Evolutionary conservation across 2,113 vertebrate species (phyloP), one percentile per base, ranked within the genome.

Genomic region (Nannospalax galili): DNA sequence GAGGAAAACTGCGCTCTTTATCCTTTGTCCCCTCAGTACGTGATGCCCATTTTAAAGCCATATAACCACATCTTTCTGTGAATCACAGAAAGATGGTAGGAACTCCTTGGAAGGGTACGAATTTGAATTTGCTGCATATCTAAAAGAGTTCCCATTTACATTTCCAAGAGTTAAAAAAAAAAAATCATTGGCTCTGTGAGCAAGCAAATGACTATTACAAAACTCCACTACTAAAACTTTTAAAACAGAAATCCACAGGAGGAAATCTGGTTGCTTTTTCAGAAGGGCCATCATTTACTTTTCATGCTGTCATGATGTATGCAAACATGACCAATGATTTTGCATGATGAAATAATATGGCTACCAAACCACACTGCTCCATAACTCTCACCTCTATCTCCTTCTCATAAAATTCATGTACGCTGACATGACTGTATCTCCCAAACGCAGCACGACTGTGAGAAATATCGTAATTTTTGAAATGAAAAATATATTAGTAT

Each of bases 361-460:
- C 97, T 98, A 92, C 97, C 97, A 98, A 98, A 98, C 97, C 97
- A 97, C 91, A 98, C 97, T 98, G 95, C 97, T 98, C 97, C 97
- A n/a, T 84, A 96, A 97, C 97, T 97, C 94, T 96, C 96, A 95
- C 92, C 95, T 97, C 90, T 97, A 96, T 97, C 96, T 97, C 97
- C 97, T 97, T 95, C 89, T 97, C 95, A 97, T 87, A 96, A 95
- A 95, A 97, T 92, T 96, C 96, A 98, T 96, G 95, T 97, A 95
- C 1, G 81, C 45, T 92, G 30, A 91, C 62, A 96, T 82, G 69
- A 78, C 96, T 97, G 86, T 69, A 93, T 48, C 64, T 96, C 92
- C 97, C 80, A 97, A 97, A 96, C 84, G 94, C 87, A 96, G 80
- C 97, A 97, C 32, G 70, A 97, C 70, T 97, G 93, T 80, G 93